These are phyloP conservation scores for Pygoscelis adeliae DNA, from an alignment of 2,113 vertebrate genomes.

Conservation along the genomic window DNA sequence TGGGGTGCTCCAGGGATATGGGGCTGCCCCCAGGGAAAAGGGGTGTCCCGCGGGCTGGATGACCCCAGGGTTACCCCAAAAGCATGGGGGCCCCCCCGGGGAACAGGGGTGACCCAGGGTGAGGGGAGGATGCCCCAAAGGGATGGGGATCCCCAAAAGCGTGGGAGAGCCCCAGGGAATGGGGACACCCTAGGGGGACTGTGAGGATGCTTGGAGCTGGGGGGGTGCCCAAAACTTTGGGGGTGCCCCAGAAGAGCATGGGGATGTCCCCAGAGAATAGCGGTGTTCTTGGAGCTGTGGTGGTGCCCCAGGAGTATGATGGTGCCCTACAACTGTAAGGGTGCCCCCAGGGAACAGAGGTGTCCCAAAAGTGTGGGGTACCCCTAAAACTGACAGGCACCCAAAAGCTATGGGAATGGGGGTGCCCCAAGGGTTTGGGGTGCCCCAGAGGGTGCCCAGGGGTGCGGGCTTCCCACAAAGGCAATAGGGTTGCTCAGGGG, in stretches of 20 bases:
- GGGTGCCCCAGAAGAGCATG: background rate
- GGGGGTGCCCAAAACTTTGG: background rate
- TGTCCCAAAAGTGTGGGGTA: background rate
- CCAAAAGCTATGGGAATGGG: background rate
- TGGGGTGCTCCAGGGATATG: too few relatives aligned
- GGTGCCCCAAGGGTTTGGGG: background rate
- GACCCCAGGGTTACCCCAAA: background rate
- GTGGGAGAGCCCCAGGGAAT: background rate
- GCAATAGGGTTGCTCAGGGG: background rate
- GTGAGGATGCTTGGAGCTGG: background rate
- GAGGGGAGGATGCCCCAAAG: background rate
- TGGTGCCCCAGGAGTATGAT: too few relatives aligned
- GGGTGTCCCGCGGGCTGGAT: background rate
- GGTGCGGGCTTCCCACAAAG: background rate
- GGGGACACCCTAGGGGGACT: background rate
- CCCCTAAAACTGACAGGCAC: too few relatives aligned
- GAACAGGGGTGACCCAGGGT: background rate
- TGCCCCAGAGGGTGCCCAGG: too few relatives aligned
- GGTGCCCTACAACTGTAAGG: too few relatives aligned
- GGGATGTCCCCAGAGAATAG: background rate
- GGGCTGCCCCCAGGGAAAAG: background rate
- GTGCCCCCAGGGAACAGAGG: background rate
- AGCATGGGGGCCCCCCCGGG: accelerated
- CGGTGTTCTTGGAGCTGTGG: background rate
- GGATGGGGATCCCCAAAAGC: background rate